phyloP scores from a whole-genome alignment of 2,888 invertebrate genomes.

The Spisula subtruncata region DNA sequence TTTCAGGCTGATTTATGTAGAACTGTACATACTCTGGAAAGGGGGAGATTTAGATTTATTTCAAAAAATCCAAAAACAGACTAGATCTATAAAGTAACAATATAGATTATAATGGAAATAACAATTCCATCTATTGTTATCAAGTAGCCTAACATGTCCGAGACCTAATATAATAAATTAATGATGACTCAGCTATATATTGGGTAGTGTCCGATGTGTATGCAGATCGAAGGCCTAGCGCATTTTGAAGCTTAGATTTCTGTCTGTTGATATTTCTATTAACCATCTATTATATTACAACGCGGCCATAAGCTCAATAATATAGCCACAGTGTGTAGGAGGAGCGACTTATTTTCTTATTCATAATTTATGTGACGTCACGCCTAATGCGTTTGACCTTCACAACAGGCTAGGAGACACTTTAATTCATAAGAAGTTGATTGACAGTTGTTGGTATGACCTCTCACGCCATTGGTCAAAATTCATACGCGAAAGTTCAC shows the following conservation, averaged over 20 bases:
- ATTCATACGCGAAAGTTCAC: slow-evolving; percentile 78
- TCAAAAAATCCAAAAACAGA: no score
- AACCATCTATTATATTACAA: neutral
- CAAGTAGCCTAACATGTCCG: no score
- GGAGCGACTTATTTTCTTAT: slow-evolving; percentile 57
- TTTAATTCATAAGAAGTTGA: slow-evolving; percentile 74
- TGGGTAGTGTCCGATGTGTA: neutral
- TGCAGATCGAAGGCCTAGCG: neutral
- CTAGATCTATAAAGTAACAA: no score
- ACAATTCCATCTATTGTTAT: no score
- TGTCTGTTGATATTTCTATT: neutral
- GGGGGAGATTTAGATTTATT: no score
- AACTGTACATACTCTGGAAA: no score
- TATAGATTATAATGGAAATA: no score
- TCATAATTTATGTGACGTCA: slow-evolving; percentile 77
- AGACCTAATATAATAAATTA: neutral
- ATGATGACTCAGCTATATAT: neutral
- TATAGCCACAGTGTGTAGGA: slow-evolving; percentile 43
- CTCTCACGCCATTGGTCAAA: slow-evolving; percentile 75
- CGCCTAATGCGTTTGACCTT: slow-evolving; percentile 64
- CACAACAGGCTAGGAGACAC: slow-evolving; percentile 52
- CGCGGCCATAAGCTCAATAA: neutral
- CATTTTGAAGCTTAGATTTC: neutral
- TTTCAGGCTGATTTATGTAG: no score
- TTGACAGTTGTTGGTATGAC: slow-evolving; percentile 70